phyloP scores from a whole-genome alignment of 2,888 invertebrate genomes.

The Encarsia formosa region DNA sequence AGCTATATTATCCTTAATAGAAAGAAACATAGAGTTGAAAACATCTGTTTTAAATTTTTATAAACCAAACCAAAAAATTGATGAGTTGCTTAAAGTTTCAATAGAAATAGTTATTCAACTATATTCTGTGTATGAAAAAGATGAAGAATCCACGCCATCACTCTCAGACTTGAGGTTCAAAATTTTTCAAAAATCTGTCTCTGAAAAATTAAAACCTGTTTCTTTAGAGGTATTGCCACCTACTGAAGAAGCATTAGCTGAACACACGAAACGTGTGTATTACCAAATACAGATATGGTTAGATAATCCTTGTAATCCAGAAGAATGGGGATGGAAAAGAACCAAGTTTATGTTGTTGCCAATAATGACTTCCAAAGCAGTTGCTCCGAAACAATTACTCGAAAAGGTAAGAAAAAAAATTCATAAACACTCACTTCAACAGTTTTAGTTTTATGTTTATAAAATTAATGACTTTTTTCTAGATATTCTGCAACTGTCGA shows the following conservation, averaged over 20 bases:
- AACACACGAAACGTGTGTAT: background rate
- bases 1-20: background rate
- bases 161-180: background rate
- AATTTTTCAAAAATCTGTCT: background rate
- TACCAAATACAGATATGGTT: slow-evolving; percentile 11
- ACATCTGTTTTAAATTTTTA: background rate
- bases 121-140: background rate
- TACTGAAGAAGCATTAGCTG: background rate
- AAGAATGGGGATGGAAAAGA: slow-evolving; percentile 10
- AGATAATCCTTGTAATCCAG: background rate
- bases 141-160: background rate
- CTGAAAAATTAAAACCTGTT: no score
- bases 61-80: background rate
- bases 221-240: slow-evolving; percentile 6
- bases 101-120: background rate
- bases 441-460: no score
- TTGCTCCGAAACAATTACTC: slow-evolving; percentile 13
- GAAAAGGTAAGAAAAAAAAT: slow-evolving; percentile 6
- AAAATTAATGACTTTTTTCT: background rate
- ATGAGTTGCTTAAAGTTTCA: background rate
- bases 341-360: slow-evolving; percentile 21
- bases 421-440: no score
- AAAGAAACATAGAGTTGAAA: slow-evolving; percentile 1
- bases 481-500: slow-evolving; percentile 1
- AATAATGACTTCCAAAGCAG: slow-evolving; percentile 17